These are phyloP conservation scores for Pteruthius melanotis DNA, from an alignment of 2,113 vertebrate genomes.

Conservation along the genomic window DNA sequence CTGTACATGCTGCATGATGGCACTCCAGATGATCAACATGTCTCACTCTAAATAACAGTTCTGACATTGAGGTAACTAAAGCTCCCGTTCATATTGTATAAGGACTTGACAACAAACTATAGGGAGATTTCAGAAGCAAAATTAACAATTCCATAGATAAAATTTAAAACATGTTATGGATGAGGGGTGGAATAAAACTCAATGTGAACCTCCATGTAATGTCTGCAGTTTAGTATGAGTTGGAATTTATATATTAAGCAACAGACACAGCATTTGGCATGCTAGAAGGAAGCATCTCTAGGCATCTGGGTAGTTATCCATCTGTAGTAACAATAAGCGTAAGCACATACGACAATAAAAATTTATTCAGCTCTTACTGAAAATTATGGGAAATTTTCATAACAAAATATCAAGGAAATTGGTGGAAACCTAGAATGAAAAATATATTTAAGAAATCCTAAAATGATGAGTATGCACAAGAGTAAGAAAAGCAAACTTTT, in stretches of 20 bases:
- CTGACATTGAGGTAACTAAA: background rate
- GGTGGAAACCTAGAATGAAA: background rate
- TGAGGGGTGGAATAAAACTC: background rate
- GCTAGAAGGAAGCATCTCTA: background rate
- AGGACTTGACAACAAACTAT: background rate
- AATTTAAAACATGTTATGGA: background rate
- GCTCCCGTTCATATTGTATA: background rate
- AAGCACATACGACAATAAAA: background rate
- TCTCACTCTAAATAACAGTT: background rate
- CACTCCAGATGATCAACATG: background rate
- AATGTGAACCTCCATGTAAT: background rate
- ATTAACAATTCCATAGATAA: background rate
- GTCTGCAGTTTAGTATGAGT: background rate
- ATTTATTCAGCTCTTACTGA: background rate
- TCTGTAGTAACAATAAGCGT: background rate
- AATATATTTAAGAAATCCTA: background rate
- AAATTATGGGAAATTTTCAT: background rate
- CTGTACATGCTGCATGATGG: rapidly evolving
- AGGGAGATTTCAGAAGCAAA: background rate
- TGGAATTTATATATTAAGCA: background rate
- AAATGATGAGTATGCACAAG: background rate
- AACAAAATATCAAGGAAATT: background rate
- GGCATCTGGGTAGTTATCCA: background rate
- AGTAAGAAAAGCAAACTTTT: background rate
- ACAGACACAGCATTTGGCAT: background rate